Evolutionary conservation across 2,888 invertebrate species (phyloP).

Genomic region (Hirtodrosophila confusa): DNA sequence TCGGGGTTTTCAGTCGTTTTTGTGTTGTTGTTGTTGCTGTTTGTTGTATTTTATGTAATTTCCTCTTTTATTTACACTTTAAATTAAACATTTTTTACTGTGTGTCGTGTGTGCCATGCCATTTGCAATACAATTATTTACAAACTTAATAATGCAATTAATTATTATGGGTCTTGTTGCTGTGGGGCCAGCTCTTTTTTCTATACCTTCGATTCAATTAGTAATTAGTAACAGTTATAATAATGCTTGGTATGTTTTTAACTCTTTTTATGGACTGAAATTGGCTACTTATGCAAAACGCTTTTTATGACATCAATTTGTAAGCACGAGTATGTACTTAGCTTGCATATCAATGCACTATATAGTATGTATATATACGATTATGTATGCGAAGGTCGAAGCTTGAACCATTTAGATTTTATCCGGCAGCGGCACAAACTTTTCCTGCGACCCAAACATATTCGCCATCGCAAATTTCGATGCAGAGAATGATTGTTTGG

Average conservation of each 20-base stretch:
- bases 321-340: not conserved
- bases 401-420: slow-evolving; percentile 42
- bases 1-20: slow-evolving; percentile 39
- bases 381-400: slow-evolving; percentile 2
- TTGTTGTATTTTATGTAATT: slow-evolving; percentile 22
- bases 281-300: slow-evolving; percentile 75
- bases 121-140: slow-evolving; percentile 74
- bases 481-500: slow-evolving; percentile 36
- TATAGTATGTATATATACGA: slow-evolving; percentile 15
- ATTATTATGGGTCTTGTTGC: slow-evolving; percentile 47
- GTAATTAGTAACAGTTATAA: slow-evolving; percentile 71
- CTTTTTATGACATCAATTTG: slow-evolving; percentile 12
- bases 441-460: slow-evolving; percentile 20
- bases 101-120: slow-evolving; percentile 53
- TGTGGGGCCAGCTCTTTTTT: slow-evolving; percentile 14
- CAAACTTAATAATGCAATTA: slow-evolving; percentile 75
- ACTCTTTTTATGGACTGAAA: slow-evolving; percentile 66
- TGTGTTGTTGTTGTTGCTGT: slow-evolving; percentile 29
- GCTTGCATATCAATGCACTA: slow-evolving; percentile 12
- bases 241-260: slow-evolving; percentile 50
- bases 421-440: slow-evolving; percentile 32
- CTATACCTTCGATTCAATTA: slow-evolving; percentile 51
- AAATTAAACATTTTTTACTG: slow-evolving; percentile 43
- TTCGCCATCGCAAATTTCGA: slow-evolving; percentile 1
- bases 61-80: slow-evolving; percentile 66